Evolutionary conservation across 2,797 vertebrate species (phyloP), one percentile per base, ranked within the genome.

Genomic region (Threskiornis aethiopicus): DNA sequence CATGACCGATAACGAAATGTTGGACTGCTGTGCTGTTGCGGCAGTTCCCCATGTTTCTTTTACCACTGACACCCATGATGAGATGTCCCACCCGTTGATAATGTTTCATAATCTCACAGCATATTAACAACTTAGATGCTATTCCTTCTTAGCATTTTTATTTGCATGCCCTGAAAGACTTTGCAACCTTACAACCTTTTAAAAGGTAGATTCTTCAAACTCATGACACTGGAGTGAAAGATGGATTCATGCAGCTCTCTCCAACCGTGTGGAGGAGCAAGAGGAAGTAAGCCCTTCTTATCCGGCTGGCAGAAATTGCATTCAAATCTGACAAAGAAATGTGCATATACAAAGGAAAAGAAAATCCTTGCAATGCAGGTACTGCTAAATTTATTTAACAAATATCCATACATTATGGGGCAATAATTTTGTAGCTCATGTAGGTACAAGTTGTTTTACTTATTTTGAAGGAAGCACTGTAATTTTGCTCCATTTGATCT

Each of bases 1-100:
- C 10, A 8, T 0, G 0, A 33, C 4, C 66, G 54, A 13, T 62
- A 51, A 77, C 1, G 3, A 51, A 44, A 28, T 24, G 16, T 5
- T 69, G 54, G 29, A 20, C 35, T 72, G 57, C 64, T 66, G 21
- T 55, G 25, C n/a, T 14, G 47, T 28, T 66, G 39, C 51, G 57
- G 79, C 51, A 44, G 55, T 58, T 89, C 14, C 35, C 39, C 8
- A 2, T 35, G 47, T 41, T 52, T 73, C 37, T 71, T 24, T 44
- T 69, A 12, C 41, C 0, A 0, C 37, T 41, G 46, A 28, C 44
- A 65, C 12, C 26, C 5, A 1, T 64, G 57, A 75, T 87, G n/a
- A 90, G 29, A 49, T 64, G 31, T 44, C 28, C n/a, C 7, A 7
- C 8, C 28, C 51, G 5, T 37, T 65, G 16, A 37, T 35, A 67